Evolutionary conservation across 2,113 vertebrate genomes (phyloP).

Genomic region (Percina caprodes): DNA sequence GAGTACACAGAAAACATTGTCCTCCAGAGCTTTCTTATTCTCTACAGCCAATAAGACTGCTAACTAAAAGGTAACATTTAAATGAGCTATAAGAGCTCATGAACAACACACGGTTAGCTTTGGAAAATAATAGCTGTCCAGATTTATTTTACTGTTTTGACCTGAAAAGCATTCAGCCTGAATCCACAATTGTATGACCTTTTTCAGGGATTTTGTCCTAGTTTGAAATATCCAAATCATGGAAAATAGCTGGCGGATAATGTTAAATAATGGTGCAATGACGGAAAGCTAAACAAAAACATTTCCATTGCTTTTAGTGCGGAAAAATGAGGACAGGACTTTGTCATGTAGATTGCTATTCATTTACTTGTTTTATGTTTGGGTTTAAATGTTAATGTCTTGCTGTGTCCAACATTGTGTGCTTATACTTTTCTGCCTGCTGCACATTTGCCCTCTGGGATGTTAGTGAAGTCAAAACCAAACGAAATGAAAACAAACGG

Average conservation of each 20-base stretch:
- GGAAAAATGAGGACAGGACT: not conserved
- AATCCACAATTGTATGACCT: slow-evolving; percentile 4
- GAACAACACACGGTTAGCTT: slow-evolving; percentile 23
- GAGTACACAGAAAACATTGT: slow-evolving; percentile 15
- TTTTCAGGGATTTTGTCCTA: slow-evolving; percentile 46
- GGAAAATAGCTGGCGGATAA: slow-evolving; percentile 19
- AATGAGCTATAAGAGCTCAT: slow-evolving; percentile 19
- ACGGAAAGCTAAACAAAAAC: slow-evolving; percentile 11
- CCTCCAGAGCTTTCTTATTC: slow-evolving; percentile 11
- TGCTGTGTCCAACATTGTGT: slow-evolving; percentile 6
- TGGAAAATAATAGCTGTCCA: slow-evolving; percentile 25
- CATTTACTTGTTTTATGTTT: slow-evolving; percentile 29
- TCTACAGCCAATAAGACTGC: slow-evolving; percentile 13
- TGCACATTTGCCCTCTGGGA: slow-evolving; percentile 37
- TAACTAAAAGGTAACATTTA: slow-evolving; percentile 29
- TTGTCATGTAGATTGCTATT: slow-evolving; percentile 17
- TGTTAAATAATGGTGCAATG: slow-evolving; percentile 13
- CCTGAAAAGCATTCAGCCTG: slow-evolving; percentile 27
- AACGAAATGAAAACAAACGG: slow-evolving; percentile 6
- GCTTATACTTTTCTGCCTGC: slow-evolving; percentile 11
- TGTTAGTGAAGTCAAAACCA: slow-evolving; percentile 18
- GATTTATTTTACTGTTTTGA: slow-evolving; percentile 38
- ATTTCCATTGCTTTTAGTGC: not conserved
- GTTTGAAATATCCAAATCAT: slow-evolving; percentile 41
- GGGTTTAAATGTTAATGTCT: slow-evolving; percentile 40